Evolutionary conservation across 2,888 invertebrate species (phyloP).

Genomic region (Phengaris alcon): DNA sequence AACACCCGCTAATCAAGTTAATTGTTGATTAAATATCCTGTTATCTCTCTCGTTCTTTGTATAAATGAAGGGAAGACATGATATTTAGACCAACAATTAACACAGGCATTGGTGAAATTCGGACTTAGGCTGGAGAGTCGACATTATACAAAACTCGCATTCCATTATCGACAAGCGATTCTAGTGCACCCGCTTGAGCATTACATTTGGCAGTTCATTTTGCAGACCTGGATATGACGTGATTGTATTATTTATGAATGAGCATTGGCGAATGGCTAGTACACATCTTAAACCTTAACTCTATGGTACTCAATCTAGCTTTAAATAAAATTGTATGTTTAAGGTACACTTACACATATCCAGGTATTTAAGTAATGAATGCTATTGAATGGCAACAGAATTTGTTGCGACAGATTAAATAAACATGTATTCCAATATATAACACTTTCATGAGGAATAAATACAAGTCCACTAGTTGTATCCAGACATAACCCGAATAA

Average conservation of each 20-base stretch:
- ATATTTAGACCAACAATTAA: no score
- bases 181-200: conserved; percentile 59
- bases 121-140: conserved; percentile 53
- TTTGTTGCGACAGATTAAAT: conserved; percentile 23
- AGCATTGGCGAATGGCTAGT: background rate
- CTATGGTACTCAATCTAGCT: background rate
- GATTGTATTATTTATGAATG: background rate
- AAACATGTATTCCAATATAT: conserved; percentile 21
- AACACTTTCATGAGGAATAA: conserved; percentile 26
- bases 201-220: conserved; percentile 59
- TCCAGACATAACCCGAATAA: conserved; percentile 14
- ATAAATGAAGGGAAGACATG: no score
- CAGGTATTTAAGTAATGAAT: conserved; percentile 4
- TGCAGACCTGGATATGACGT: conserved; percentile 14
- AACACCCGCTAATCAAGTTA: no score
- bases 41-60: no score
- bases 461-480: conserved; percentile 20
- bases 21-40: no score
- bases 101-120: no score
- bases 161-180: conserved; percentile 47
- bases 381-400: conserved; percentile 11
- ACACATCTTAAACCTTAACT: background rate
- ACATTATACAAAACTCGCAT: conserved; percentile 57
- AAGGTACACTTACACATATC: background rate
- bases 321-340: background rate